Percentiles rank a stretch among this genome's conserved stretches.
Conservation (phyloP, 2,888 invertebrate species). For the Tridacna crocea region DNA sequence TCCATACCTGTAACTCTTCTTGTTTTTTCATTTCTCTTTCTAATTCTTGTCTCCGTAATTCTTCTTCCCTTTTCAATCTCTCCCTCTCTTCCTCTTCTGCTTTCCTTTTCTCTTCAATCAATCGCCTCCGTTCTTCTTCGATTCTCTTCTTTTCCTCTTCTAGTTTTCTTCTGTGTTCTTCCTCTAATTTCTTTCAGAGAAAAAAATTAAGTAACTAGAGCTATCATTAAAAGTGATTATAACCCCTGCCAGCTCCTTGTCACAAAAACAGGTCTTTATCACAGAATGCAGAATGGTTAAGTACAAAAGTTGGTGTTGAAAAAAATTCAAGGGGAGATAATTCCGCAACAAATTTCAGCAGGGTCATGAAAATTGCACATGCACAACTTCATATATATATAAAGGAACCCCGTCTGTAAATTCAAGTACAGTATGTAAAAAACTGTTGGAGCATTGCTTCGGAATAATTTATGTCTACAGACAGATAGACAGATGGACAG, state of each 20-base stretch:
- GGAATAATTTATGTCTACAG: too few species aligned
- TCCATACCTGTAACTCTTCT: conserved; percentile 52
- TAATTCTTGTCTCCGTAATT: conserved; percentile 73
- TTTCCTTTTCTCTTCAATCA: conserved; percentile 84
- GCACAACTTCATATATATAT: too few species aligned
- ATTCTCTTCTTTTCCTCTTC: conserved; percentile 79
- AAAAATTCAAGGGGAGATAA: too few species aligned
- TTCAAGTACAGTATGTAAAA: too few species aligned
- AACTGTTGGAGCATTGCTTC: too few species aligned
- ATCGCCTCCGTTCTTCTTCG: conserved; percentile 85
- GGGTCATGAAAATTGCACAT: too few species aligned
- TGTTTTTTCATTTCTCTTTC: conserved; percentile 64
- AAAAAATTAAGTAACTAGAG: not conserved
- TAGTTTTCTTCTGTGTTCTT: conserved; percentile 68
- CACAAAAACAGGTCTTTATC: too few species aligned
- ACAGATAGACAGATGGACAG: too few species aligned
- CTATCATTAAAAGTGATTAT: not conserved
- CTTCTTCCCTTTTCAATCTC: conserved; percentile 65
- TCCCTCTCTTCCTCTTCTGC: conserved; percentile 80
- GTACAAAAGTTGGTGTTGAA: too few species aligned
- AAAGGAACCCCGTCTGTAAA: too few species aligned
- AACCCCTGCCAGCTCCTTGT: not conserved
- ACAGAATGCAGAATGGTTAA: too few species aligned
- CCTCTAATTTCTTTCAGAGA: conserved; percentile 27
- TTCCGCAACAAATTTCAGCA: too few species aligned